phyloP scores from a whole-genome alignment of 2,113 vertebrate species.

The Saguinus midas region DNA sequence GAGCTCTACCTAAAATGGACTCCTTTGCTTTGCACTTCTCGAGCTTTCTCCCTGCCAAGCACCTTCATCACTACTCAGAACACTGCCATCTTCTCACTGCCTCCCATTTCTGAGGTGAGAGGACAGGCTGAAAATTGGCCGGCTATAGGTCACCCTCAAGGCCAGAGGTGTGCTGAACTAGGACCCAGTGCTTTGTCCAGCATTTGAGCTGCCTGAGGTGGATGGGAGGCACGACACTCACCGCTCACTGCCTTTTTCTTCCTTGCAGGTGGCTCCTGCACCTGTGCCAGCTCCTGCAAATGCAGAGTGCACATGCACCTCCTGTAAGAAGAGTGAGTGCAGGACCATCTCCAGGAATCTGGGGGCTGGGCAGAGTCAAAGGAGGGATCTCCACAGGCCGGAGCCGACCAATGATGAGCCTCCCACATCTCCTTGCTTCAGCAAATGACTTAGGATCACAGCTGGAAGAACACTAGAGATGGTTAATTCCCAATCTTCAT shows the following conservation, averaged over 20 bases:
- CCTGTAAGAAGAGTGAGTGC: constrained; percentile 82
- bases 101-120: neutral
- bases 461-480: no score
- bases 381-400: no score
- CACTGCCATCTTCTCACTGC: no score
- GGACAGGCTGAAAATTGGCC: no score
- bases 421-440: no score
- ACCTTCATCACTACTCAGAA: neutral
- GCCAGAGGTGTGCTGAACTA: neutral
- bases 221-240: neutral
- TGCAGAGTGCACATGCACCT: constrained; percentile 84
- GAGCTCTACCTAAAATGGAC: no score
- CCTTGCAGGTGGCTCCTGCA: constrained; percentile 82
- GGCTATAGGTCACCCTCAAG: neutral
- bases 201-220: no score
- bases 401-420: no score
- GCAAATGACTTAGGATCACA: no score
- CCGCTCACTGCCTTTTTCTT: neutral
- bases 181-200: neutral
- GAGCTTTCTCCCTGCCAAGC: neutral
- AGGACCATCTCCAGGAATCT: neutral
- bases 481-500: no score
- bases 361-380: no score
- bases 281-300: constrained; percentile 73
- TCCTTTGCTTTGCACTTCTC: neutral